These are phyloP conservation scores for Erethizon dorsatum DNA, from an alignment of 2,797 vertebrate species.

Conservation along the genomic window DNA sequence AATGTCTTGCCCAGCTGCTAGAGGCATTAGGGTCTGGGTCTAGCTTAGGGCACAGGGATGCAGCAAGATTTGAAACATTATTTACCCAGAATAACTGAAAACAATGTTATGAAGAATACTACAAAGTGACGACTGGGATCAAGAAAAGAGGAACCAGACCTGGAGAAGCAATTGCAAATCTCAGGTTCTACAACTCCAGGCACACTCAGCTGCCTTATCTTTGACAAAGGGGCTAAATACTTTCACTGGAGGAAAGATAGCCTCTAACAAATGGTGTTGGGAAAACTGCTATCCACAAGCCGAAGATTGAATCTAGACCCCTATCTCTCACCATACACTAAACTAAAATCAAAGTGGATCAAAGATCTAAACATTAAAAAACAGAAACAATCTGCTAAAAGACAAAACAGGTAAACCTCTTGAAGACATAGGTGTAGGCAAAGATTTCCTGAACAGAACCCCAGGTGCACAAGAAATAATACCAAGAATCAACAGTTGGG, in stretches of 20 bases:
- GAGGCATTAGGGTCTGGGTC: background rate
- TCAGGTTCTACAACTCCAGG: background rate
- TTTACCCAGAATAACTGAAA: slow-evolving; percentile 23
- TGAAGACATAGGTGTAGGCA: background rate
- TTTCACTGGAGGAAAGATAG: background rate
- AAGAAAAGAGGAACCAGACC: background rate
- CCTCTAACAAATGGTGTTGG: background rate
- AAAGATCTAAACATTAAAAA: background rate
- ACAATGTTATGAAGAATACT: background rate
- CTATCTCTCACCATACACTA: background rate
- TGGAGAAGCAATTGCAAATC: background rate
- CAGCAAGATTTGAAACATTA: slow-evolving; percentile 19
- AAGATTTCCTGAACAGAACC: background rate
- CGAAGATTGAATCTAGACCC: background rate
- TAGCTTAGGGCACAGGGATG: background rate
- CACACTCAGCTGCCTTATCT: background rate
- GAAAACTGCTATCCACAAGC: background rate
- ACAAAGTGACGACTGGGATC: slow-evolving; percentile 52
- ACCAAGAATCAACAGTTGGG: background rate
- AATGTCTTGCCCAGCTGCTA: background rate
- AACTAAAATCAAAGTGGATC: background rate
- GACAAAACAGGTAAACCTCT: background rate
- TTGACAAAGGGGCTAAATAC: background rate
- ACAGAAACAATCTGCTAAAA: background rate
- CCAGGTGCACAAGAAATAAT: background rate